phyloP scores from a whole-genome alignment of 2,888 invertebrate genomes.

The Melinaea marsaeus region DNA sequence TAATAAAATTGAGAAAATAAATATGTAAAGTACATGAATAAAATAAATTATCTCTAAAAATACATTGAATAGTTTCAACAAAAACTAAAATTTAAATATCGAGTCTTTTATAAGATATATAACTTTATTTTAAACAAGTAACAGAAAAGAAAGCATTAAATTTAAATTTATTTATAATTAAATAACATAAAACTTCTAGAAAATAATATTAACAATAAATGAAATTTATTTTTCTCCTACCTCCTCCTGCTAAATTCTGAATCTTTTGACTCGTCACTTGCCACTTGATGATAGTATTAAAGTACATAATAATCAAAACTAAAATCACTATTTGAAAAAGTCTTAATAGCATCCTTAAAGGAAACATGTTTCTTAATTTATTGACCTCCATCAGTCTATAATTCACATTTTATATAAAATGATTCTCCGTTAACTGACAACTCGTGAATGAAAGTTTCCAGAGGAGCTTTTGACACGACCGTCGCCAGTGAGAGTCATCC shows the following conservation, averaged over 20 bases:
- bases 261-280: slow-evolving; percentile 45
- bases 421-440: slow-evolving; percentile 34
- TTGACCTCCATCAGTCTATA: slow-evolving; percentile 13
- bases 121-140: too few species aligned
- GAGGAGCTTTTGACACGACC: slow-evolving; percentile 28
- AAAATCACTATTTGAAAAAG: slow-evolving; percentile 46
- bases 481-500: slow-evolving; percentile 42
- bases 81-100: too few species aligned
- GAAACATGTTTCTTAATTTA: slow-evolving; percentile 39
- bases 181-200: too few species aligned
- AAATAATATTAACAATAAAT: too few species aligned
- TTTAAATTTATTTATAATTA: too few species aligned
- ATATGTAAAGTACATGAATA: too few species aligned
- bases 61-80: too few species aligned
- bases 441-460: slow-evolving; percentile 40
- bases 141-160: too few species aligned
- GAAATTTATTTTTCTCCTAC: neutral
- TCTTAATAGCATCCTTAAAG: slow-evolving; percentile 43
- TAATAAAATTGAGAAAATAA: too few species aligned
- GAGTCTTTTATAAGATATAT: too few species aligned
- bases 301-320: slow-evolving; percentile 45
- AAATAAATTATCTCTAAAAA: too few species aligned
- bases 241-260: slow-evolving; percentile 27
- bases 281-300: slow-evolving; percentile 41
- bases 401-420: slow-evolving; percentile 44